A percentile compares a stretch with the other conserved stretches of the same genome.
Evolutionary conservation across 2,797 vertebrate species (phyloP).

Genomic region (Atherinosoma microstoma): DNA sequence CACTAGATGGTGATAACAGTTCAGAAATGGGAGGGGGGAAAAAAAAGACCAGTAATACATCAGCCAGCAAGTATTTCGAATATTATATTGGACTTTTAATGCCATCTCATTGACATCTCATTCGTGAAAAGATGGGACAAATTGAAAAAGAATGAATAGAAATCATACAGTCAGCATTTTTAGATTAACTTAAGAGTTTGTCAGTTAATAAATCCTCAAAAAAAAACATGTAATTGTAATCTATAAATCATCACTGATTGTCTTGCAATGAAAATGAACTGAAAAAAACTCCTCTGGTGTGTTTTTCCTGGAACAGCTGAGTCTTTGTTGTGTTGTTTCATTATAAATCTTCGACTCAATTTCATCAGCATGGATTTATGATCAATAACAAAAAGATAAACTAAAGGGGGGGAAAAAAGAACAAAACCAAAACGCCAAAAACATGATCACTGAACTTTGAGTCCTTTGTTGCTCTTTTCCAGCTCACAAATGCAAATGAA

Average conservation of each 20-base stretch:
- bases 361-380: slow-evolving; percentile 28
- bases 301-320: slow-evolving; percentile 37
- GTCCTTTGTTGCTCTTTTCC: slow-evolving; percentile 54
- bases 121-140: slow-evolving; percentile 9
- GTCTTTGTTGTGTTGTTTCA: slow-evolving; percentile 43
- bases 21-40: background rate
- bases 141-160: slow-evolving; percentile 1
- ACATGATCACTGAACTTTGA: slow-evolving; percentile 52
- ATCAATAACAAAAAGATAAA: slow-evolving; percentile 24
- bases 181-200: slow-evolving; percentile 5
- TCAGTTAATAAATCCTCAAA: background rate
- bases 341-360: slow-evolving; percentile 23
- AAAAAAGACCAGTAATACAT: background rate
- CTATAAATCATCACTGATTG: slow-evolving; percentile 62
- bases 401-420: background rate
- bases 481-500: slow-evolving; percentile 43
- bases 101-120: background rate
- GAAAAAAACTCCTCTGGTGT: slow-evolving; percentile 11
- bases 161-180: slow-evolving; percentile 12
- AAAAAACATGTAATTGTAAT: slow-evolving; percentile 17
- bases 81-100: slow-evolving; percentile 11
- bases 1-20: slow-evolving; percentile 8
- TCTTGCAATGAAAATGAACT: slow-evolving; percentile 48
- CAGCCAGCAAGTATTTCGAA: background rate
- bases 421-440: slow-evolving; percentile 50